Conservation (phyloP, 2,797 vertebrate genomes). For the Centropyge bicolor region DNA sequence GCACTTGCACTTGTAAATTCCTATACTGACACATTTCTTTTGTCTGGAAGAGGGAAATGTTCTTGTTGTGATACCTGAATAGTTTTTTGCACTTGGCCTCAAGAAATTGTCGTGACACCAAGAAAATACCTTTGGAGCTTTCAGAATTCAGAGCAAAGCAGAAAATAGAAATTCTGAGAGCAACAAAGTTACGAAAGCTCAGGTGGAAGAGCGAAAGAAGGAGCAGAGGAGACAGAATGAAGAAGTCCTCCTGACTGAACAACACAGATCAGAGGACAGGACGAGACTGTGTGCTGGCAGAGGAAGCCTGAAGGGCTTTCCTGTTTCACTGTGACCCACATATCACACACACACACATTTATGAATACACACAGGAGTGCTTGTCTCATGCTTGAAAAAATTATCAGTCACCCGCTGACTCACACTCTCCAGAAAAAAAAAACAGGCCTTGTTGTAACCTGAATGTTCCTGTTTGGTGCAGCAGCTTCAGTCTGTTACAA, state of each 20-base stretch:
- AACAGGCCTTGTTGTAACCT: constrained; percentile 1
- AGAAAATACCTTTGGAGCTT: not conserved
- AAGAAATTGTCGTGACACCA: not conserved
- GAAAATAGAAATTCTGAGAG: not conserved
- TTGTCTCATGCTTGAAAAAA: constrained; percentile 33
- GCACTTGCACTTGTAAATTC: not conserved
- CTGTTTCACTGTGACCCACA: constrained; percentile 46
- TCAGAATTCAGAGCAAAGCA: not conserved
- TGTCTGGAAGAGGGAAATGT: not conserved
- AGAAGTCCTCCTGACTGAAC: not conserved
- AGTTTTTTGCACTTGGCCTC: not conserved
- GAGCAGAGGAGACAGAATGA: not conserved
- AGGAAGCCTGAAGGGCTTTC: constrained; percentile 38
- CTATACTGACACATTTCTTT: not conserved
- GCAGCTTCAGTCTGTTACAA: constrained; percentile 24
- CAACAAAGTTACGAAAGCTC: too few relatives aligned
- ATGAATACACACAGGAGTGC: constrained; percentile 14
- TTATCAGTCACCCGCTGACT: constrained; percentile 37
- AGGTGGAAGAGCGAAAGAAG: not conserved
- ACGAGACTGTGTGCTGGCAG: constrained; percentile 14
- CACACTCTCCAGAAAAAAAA: constrained; percentile 19
- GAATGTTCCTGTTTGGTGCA: constrained; percentile 10
- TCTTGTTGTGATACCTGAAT: not conserved
- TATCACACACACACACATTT: constrained; percentile 24
- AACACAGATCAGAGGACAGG: constrained; percentile 4